These are phyloP conservation scores for Crotalus horridus DNA, from an alignment of 2,113 vertebrate species.

Conservation along the genomic window DNA sequence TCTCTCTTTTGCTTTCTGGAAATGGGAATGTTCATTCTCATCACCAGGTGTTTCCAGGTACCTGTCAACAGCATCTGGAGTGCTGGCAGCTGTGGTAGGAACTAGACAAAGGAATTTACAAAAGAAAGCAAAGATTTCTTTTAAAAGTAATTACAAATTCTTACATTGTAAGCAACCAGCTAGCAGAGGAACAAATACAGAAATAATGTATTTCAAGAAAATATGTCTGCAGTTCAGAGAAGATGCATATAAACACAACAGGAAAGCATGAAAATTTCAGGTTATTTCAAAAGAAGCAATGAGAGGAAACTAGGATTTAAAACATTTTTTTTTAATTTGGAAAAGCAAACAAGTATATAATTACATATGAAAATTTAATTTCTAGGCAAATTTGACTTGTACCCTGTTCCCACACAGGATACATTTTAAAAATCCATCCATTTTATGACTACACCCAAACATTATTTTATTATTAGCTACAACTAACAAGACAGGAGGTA, in stretches of 20 bases:
- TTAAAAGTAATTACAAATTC: constrained; percentile 2
- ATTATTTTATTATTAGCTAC: background rate
- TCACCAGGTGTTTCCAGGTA: constrained; percentile 95
- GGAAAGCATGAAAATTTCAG: constrained; percentile 24
- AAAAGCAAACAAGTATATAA: background rate
- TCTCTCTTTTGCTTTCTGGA: constrained; percentile 97
- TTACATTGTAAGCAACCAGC: background rate
- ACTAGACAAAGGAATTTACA: constrained; percentile 66
- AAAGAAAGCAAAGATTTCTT: constrained; percentile 16
- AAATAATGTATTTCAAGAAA: background rate
- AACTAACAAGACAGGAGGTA: background rate
- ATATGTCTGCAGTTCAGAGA: background rate
- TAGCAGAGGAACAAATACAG: background rate
- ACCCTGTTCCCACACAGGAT: background rate
- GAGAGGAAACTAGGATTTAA: constrained; percentile 9
- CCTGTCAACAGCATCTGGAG: constrained; percentile 91
- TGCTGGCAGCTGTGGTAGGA: constrained; percentile 89
- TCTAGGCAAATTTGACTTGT: constrained; percentile 22
- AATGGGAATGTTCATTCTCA: constrained; percentile 94
- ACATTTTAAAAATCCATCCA: background rate
- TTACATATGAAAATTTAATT: background rate
- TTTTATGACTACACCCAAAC: background rate
- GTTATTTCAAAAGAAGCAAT: background rate
- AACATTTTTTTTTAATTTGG: constrained; percentile 6
- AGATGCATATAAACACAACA: constrained; percentile 2